phyloP scores from a whole-genome alignment of 1,140 invertebrate species.

The Drosophila cardini region DNA sequence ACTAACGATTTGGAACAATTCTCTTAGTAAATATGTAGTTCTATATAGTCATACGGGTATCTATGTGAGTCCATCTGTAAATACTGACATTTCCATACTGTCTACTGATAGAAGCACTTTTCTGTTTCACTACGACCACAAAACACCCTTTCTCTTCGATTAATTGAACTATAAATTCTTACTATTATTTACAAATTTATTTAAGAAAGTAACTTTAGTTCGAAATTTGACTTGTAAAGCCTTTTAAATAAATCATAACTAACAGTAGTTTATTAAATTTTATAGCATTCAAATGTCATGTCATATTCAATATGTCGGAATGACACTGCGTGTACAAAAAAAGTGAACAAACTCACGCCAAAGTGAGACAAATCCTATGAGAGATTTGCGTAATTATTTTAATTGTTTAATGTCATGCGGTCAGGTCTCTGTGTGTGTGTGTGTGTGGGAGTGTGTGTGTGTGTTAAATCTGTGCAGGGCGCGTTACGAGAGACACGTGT shows the following conservation, averaged over 20 bases:
- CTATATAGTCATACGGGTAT: too few relatives aligned
- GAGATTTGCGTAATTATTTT: slow-evolving; percentile 81
- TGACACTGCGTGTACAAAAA: slow-evolving; percentile 4
- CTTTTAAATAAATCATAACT: background rate
- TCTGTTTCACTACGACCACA: too few relatives aligned
- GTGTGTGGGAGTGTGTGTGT: slow-evolving; percentile 25
- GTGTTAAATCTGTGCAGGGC: slow-evolving; percentile 57
- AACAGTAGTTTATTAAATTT: background rate
- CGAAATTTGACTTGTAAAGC: too few relatives aligned
- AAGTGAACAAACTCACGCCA: slow-evolving; percentile 32
- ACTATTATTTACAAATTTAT: too few relatives aligned
- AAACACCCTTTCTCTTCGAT: too few relatives aligned
- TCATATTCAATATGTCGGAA: background rate
- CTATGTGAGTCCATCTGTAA: too few relatives aligned
- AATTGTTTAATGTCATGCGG: slow-evolving; percentile 84
- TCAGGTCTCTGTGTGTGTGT: slow-evolving; percentile 51
- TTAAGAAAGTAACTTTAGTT: too few relatives aligned
- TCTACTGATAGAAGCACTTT: too few relatives aligned
- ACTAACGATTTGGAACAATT: too few relatives aligned
- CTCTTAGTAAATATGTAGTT: too few relatives aligned
- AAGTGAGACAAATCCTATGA: slow-evolving; percentile 73
- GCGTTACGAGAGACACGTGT: slow-evolving; percentile 45
- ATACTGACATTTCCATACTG: too few relatives aligned
- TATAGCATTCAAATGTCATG: background rate
- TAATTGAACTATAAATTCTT: too few relatives aligned